phyloP scores from a whole-genome alignment of 2,797 vertebrate genomes.

The Telmatherina bonti region DNA sequence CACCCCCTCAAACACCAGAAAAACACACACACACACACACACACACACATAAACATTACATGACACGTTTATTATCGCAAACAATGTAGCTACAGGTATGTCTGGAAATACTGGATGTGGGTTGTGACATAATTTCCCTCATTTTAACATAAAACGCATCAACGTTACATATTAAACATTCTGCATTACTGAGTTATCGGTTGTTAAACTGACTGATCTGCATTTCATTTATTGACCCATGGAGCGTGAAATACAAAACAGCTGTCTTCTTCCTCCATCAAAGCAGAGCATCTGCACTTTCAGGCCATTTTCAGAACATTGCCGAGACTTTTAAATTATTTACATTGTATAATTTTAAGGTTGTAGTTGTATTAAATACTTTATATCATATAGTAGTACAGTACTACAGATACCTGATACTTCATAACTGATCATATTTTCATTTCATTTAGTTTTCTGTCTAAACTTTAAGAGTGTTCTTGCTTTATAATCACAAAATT shows the following conservation, averaged over 20 bases:
- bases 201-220: not conserved
- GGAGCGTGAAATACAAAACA: not conserved
- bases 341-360: too few relatives aligned
- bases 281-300: not conserved
- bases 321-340: too few relatives aligned
- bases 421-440: too few relatives aligned
- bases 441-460: too few relatives aligned
- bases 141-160: too few relatives aligned
- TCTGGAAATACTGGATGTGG: not conserved
- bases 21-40: too few relatives aligned
- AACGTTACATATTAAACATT: not conserved
- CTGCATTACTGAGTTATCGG: not conserved
- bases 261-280: not conserved
- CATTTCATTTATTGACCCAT: not conserved
- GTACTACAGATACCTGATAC: too few relatives aligned
- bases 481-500: too few relatives aligned
- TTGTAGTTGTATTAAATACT: too few relatives aligned
- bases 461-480: too few relatives aligned
- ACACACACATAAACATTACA: not conserved
- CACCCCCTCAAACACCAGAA: slow-evolving; percentile 53
- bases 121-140: too few relatives aligned
- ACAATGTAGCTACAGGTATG: not conserved
- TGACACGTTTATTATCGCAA: not conserved
- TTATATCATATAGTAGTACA: too few relatives aligned
- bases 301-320: not conserved